Evolutionary conservation across 2,888 invertebrate genomes (phyloP), one percentile per base, ranked within the genome.

Genomic region (Taphrorychus bicolor): DNA sequence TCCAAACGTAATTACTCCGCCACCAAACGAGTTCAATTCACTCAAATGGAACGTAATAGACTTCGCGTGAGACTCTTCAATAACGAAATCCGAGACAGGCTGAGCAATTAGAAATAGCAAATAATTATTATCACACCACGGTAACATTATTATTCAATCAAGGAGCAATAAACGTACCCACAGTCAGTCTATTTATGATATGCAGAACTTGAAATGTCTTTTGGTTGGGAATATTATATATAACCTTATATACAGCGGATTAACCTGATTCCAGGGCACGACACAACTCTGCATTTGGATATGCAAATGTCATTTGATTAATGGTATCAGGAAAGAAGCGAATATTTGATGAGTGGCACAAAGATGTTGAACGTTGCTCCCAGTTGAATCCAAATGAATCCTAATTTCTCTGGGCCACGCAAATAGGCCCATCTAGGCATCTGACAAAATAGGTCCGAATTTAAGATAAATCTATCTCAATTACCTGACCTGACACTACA

Each of bases 181-280:
- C 64, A 42, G 42, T 57, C 9, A 32, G 24, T 58, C 56, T 63
- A 63, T 63, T 56, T 62, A 56, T 49, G 45, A 40, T 57, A 63
- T 18, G 51, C 51, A 45, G 45, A 45, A 16, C 57, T 56, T 56
- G 16, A 57, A 63, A 62, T 63, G 51, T 56, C 63, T 54, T 57
- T 63, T 56, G 51, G 32, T 61, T 7, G 7, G 45, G 16, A n/a
- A 9, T 9, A 9, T n/a, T 48, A n/a, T 19, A 57, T 57, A 40
- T 63, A 19, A 21, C 19, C 16, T 23, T 49, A 49, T 49, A 17
- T 51, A 62, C 54, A 61, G 61, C 66, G 58, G 66, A 66, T 66
- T 66, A 66, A 66, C 66, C 66, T 66, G 61, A 66, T 66, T 66
- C 66, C 66, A 49, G 52, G 57, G 23, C 24, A 61, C 58, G 58